phyloP scores from a whole-genome alignment of 2,888 invertebrate genomes.

The Carterocephalus palaemon region DNA sequence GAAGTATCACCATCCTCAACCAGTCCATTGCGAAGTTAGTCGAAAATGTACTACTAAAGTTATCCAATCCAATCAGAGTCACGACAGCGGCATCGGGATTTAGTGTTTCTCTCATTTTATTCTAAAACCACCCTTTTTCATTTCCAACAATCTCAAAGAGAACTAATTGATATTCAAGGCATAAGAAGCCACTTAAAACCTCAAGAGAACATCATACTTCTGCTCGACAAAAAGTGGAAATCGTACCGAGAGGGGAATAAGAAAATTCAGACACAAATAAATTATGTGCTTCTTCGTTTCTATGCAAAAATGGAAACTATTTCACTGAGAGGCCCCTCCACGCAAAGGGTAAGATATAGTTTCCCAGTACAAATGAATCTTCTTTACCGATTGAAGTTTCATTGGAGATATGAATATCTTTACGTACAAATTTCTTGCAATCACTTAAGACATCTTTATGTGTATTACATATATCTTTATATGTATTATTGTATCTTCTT shows the following conservation, averaged over 20 bases:
- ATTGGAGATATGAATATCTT: too few species aligned
- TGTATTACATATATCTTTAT: too few species aligned
- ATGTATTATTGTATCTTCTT: too few species aligned
- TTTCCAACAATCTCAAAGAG: constrained; percentile 10
- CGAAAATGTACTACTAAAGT: too few species aligned
- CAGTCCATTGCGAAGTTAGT: too few species aligned
- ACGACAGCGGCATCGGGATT: too few species aligned
- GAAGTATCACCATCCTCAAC: too few species aligned
- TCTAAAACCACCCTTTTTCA: neutral
- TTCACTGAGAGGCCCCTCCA: constrained; percentile 10
- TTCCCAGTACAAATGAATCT: constrained; percentile 16
- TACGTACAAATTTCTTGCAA: too few species aligned
- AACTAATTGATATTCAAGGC: constrained; percentile 23
- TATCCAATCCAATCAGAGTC: too few species aligned
- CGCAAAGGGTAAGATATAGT: constrained; percentile 14
- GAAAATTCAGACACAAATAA: constrained; percentile 20
- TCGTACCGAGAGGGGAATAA: constrained; percentile 9
- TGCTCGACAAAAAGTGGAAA: constrained; percentile 16
- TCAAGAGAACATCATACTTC: constrained; percentile 21
- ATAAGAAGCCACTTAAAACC: constrained; percentile 24
- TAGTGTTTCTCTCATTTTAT: neutral
- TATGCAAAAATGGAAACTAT: constrained; percentile 20
- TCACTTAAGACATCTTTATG: too few species aligned
- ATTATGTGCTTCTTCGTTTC: constrained; percentile 18
- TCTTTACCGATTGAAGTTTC: too few species aligned